phyloP scores from a whole-genome alignment of 2,888 invertebrate species.

The Buathra laborator region DNA sequence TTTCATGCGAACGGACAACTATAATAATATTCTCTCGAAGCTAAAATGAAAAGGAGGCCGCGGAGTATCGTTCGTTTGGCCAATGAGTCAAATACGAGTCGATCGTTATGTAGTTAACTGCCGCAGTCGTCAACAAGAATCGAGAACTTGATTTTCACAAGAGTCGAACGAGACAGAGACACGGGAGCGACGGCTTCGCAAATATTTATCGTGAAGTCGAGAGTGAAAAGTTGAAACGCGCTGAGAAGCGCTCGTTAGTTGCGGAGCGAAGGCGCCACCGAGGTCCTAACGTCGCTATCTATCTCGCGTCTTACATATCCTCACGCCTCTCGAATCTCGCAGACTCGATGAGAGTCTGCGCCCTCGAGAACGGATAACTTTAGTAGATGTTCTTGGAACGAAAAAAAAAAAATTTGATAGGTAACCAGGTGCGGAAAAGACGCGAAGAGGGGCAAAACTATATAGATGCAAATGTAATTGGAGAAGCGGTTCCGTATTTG shows the following conservation, averaged over 20 bases:
- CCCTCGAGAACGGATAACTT: slow-evolving; percentile 33
- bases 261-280: slow-evolving; percentile 38
- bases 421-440: too few relatives aligned
- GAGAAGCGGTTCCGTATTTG: too few relatives aligned
- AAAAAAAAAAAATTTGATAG: background rate
- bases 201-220: slow-evolving; percentile 66
- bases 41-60: too few relatives aligned
- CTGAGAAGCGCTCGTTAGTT: slow-evolving; percentile 34
- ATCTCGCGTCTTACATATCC: slow-evolving; percentile 7
- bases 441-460: too few relatives aligned
- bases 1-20: slow-evolving; percentile 1
- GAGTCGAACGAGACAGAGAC: slow-evolving; percentile 7
- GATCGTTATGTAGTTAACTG: too few relatives aligned
- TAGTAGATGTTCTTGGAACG: slow-evolving; percentile 29
- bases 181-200: slow-evolving; percentile 58
- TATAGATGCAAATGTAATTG: too few relatives aligned
- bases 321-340: slow-evolving; percentile 9
- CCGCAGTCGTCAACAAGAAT: background rate
- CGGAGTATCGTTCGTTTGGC: background rate
- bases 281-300: background rate
- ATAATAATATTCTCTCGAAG: slow-evolving; percentile 3
- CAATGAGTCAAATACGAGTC: background rate
- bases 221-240: slow-evolving; percentile 8
- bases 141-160: background rate
- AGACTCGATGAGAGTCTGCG: background rate